These are phyloP conservation scores for Anarhynchus alexandrinus DNA, from an alignment of 2,113 vertebrate genomes.

Conservation along the genomic window DNA sequence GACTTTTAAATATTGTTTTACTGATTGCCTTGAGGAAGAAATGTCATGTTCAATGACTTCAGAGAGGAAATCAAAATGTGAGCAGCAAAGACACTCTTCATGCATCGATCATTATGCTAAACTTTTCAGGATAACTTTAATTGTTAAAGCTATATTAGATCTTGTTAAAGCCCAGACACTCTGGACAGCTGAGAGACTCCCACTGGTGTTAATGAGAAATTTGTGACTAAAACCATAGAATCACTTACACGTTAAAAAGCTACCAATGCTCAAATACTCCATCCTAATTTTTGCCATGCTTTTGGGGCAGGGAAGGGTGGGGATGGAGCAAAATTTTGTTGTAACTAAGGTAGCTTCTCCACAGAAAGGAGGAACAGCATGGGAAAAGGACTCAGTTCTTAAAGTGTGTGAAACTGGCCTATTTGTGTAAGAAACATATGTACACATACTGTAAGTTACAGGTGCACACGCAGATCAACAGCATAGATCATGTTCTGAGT, in stretches of 20 bases:
- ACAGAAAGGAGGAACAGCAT: background rate
- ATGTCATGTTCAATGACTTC: background rate
- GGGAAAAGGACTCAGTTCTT: background rate
- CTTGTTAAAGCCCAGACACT: background rate
- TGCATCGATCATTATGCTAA: background rate
- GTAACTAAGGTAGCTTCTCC: background rate
- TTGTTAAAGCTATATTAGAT: background rate
- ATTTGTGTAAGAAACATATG: background rate
- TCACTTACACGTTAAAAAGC: background rate
- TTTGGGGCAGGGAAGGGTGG: background rate
- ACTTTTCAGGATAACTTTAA: background rate
- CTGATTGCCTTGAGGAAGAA: background rate
- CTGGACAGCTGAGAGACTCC: background rate
- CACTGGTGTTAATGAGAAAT: background rate
- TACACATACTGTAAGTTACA: background rate
- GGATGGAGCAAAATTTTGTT: background rate
- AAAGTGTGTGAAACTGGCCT: background rate
- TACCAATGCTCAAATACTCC: background rate
- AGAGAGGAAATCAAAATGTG: background rate
- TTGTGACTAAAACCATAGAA: background rate
- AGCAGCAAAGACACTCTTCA: background rate
- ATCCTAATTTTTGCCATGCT: background rate
- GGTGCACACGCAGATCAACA: background rate
- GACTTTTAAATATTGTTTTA: background rate
- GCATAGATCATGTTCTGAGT: background rate